These are phyloP conservation scores for Mythimna impura DNA, from an alignment of 2,888 invertebrate species.

Conservation along the genomic window DNA sequence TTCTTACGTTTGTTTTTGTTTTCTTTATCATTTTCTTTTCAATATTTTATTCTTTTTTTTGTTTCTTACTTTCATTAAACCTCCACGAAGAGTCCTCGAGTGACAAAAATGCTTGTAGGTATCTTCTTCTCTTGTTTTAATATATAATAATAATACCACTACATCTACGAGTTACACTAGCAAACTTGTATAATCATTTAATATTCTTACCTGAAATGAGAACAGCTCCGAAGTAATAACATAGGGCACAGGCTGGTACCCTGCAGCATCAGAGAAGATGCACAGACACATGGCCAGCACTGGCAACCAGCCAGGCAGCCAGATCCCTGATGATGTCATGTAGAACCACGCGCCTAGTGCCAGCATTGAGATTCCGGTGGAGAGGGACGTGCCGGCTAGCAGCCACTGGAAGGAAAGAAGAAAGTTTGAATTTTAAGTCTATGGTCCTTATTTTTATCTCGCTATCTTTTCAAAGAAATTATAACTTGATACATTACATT, in stretches of 20 bases:
- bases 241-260: constrained; percentile 87
- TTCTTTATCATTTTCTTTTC: too few relatives aligned
- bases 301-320: constrained; percentile 87
- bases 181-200: too few relatives aligned
- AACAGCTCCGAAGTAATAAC: constrained; percentile 87
- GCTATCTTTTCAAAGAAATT: not conserved
- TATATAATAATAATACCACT: too few relatives aligned
- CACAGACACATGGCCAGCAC: constrained; percentile 86
- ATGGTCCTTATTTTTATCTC: not conserved
- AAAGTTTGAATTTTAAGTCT: not conserved
- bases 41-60: too few relatives aligned
- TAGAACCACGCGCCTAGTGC: constrained; percentile 86
- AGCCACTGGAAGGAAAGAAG: constrained; percentile 79
- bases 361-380: constrained; percentile 85
- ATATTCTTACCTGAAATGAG: constrained; percentile 80
- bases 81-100: too few relatives aligned
- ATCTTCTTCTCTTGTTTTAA: too few relatives aligned
- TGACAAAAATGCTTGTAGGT: too few relatives aligned
- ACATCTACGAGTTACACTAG: too few relatives aligned
- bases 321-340: constrained; percentile 77
- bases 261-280: constrained; percentile 86
- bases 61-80: too few relatives aligned
- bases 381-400: constrained; percentile 83
- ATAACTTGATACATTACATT: too few relatives aligned
- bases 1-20: too few relatives aligned